A percentile compares a stretch with the other conserved stretches of the same genome.
Evolutionary conservation across 2,797 vertebrate species (phyloP).

Genomic region (Typhlichthys subterraneus): DNA sequence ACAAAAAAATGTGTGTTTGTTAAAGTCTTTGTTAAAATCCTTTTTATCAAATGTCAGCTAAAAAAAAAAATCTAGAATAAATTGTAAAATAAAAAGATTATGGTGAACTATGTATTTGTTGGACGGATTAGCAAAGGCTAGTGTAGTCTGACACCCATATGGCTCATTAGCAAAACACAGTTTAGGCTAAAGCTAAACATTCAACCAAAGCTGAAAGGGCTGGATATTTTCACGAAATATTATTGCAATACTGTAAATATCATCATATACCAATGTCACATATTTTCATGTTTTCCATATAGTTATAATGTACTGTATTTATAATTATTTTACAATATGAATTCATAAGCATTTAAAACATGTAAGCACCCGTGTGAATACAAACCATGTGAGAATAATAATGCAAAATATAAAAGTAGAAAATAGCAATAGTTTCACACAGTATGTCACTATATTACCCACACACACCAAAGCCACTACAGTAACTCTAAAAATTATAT

Average conservation of each 20-base stretch:
- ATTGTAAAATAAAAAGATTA: slow-evolving; percentile 23
- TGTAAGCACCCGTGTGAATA: not conserved
- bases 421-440: too few relatives aligned
- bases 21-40: slow-evolving; percentile 17
- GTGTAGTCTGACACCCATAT: not conserved
- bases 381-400: not conserved
- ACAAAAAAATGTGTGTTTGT: slow-evolving; percentile 10
- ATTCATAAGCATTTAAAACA: not conserved
- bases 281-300: not conserved
- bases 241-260: too few relatives aligned
- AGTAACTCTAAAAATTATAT: slow-evolving; percentile 23
- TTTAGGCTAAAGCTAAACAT: not conserved
- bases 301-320: not conserved
- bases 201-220: too few relatives aligned
- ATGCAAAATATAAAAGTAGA: not conserved
- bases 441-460: slow-evolving; percentile 33
- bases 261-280: not conserved
- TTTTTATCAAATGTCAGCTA: slow-evolving; percentile 21
- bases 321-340: not conserved
- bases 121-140: slow-evolving; percentile 16
- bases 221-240: too few relatives aligned
- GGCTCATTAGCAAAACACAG: slow-evolving; percentile 28
- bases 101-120: slow-evolving; percentile 28
- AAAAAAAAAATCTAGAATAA: slow-evolving; percentile 24
- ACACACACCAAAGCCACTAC: too few relatives aligned